Conservation (phyloP, 1,140 invertebrate genomes). For the Apis dorsata region DNA sequence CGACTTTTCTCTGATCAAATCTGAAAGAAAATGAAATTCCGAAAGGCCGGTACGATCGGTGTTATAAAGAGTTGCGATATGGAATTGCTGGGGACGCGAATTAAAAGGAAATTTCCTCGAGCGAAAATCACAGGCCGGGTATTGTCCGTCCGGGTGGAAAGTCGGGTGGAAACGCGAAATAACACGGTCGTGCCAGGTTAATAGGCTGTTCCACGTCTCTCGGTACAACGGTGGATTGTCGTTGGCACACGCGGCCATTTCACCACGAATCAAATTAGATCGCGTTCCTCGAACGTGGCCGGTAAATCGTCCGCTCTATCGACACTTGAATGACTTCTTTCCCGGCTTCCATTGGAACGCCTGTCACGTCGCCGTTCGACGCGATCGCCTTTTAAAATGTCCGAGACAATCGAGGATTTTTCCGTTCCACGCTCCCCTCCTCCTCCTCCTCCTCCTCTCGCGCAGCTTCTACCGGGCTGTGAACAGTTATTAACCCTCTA, state of each 20-base stretch:
- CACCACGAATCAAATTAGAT: conserved; percentile 36
- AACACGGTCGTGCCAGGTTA: not conserved
- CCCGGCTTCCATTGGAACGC: not conserved
- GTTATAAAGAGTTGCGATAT: too few species aligned
- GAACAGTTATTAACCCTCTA: conserved; percentile 20
- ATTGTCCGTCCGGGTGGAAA: not conserved
- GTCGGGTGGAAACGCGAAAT: too few species aligned
- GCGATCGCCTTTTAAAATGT: conserved; percentile 31
- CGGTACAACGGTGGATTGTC: not conserved
- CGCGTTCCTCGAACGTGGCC: conserved; percentile 28
- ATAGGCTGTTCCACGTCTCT: not conserved
- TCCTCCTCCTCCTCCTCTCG: too few species aligned
- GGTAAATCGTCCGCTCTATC: conserved; percentile 30
- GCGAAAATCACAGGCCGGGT: not conserved
- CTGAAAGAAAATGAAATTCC: too few species aligned
- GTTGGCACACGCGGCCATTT: not conserved
- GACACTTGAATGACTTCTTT: conserved; percentile 26
- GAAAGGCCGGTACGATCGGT: too few species aligned
- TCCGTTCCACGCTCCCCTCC: not conserved
- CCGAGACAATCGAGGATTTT: conserved; percentile 32
- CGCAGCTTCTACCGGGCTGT: not conserved
- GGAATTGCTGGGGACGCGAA: too few species aligned
- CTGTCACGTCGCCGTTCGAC: conserved; percentile 17
- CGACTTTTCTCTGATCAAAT: too few species aligned
- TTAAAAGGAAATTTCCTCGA: not conserved